Conservation (phyloP, 1,140 invertebrate genomes). For the Cecropterus lyciades region DNA sequence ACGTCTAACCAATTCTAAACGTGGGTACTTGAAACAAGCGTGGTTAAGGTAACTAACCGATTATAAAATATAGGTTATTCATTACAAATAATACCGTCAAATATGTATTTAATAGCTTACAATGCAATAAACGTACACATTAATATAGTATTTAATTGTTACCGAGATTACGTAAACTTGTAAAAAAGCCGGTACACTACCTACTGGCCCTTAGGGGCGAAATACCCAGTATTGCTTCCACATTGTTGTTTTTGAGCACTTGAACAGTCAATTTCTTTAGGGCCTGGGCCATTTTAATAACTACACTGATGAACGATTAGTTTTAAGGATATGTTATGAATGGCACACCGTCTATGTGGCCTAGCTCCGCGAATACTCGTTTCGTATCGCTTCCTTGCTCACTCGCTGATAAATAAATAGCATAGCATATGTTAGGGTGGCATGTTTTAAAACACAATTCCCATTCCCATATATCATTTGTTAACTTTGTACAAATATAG, state of each 20-base stretch:
- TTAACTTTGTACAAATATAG: too few relatives aligned
- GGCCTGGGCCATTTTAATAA: constrained; percentile 59
- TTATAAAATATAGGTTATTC: too few relatives aligned
- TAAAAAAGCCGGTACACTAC: constrained; percentile 61
- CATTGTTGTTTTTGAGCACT: constrained; percentile 68
- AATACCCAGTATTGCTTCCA: constrained; percentile 52
- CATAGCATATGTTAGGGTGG: constrained; percentile 32
- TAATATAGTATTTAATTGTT: too few relatives aligned
- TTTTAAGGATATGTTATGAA: constrained; percentile 19
- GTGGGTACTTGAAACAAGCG: background rate
- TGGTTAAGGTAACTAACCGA: background rate
- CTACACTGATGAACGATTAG: constrained; percentile 37
- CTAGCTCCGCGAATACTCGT: too few relatives aligned
- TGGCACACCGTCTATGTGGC: background rate
- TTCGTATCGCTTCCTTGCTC: too few relatives aligned
- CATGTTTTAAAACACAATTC: background rate
- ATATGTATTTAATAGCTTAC: too few relatives aligned
- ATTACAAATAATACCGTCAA: too few relatives aligned
- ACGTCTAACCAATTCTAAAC: too few relatives aligned
- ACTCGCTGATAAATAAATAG: constrained; percentile 7
- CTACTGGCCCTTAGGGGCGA: constrained; percentile 61
- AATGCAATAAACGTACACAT: too few relatives aligned
- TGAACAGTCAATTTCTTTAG: constrained; percentile 68
- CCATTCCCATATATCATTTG: background rate
- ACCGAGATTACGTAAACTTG: constrained; percentile 6